A percentile compares a stretch with the other conserved stretches of the same genome.
Evolutionary conservation across 2,797 vertebrate species (phyloP).

Genomic region (Scyliorhinus canicula): DNA sequence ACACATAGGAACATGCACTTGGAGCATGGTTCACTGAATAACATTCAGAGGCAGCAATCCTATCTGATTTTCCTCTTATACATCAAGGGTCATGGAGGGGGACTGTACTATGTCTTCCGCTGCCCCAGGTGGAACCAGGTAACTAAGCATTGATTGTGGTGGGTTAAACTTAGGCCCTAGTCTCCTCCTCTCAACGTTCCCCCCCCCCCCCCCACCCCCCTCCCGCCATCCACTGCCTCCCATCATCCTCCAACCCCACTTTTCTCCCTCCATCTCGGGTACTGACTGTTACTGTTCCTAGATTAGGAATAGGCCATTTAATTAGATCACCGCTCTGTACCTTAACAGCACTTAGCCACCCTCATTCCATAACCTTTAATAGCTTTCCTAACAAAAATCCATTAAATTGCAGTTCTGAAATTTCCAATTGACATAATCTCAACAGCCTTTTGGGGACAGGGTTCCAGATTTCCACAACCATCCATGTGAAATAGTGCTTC

Average conservation of each 20-base stretch:
- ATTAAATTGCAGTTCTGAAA: not conserved
- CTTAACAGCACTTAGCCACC: not conserved
- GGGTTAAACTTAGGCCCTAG: not conserved
- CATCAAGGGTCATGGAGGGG: not conserved
- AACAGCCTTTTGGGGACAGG: not conserved
- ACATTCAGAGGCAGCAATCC: not conserved
- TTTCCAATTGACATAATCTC: not conserved
- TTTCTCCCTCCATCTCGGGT: not conserved
- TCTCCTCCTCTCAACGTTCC: not conserved
- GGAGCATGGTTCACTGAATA: not conserved
- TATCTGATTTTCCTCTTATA: not conserved
- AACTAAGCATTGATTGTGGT: not conserved
- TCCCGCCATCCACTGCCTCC: not conserved
- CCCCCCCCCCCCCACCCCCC: too few relatives aligned
- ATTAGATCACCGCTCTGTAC: not conserved
- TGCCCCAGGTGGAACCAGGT: not conserved
- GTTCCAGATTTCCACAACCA: not conserved
- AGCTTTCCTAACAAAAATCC: not conserved
- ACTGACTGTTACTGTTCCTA: not conserved
- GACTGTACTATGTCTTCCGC: not conserved
- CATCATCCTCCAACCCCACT: not conserved
- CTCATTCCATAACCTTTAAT: not conserved
- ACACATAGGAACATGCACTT: not conserved
- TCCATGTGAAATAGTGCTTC: not conserved
- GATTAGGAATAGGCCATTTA: not conserved